A percentile compares a stretch with the other conserved stretches of the same genome.
phyloP scores from a whole-genome alignment of 2,888 invertebrate genomes.

The Acrocyrtus sp. region DNA sequence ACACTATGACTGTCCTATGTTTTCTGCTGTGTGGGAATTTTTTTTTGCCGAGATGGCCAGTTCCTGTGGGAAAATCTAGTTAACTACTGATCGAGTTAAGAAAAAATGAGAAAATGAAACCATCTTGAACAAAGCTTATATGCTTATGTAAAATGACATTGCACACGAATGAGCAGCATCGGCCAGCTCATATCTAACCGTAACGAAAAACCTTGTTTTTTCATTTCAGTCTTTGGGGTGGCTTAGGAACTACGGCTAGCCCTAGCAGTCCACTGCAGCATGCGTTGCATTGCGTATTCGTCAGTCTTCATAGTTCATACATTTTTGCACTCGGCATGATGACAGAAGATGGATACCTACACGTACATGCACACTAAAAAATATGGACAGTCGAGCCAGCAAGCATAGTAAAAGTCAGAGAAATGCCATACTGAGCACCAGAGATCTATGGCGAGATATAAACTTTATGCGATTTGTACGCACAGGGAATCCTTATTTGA shows the following conservation, averaged over 20 bases:
- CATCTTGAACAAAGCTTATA: not conserved
- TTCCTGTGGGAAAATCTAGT: slow-evolving; percentile 47
- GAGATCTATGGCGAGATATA: no score
- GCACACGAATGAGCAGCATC: not conserved
- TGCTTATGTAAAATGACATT: not conserved
- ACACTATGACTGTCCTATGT: not conserved
- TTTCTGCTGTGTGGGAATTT: slow-evolving; percentile 30
- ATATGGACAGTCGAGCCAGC: no score
- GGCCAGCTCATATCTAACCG: no score
- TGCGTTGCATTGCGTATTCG: not conserved
- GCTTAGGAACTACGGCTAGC: no score
- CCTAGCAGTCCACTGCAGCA: not conserved
- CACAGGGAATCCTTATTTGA: no score
- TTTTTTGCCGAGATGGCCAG: slow-evolving; percentile 29
- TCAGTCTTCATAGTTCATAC: not conserved
- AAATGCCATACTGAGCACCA: no score
- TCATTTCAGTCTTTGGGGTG: not conserved
- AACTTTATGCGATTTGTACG: no score
- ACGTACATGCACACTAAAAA: no score
- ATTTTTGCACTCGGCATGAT: not conserved
- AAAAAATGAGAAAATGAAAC: not conserved
- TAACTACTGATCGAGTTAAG: slow-evolving; percentile 37
- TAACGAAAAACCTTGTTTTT: not conserved
- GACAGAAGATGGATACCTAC: no score
- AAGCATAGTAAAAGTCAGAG: no score